Percentiles rank a stretch among this genome's conserved stretches.
Evolutionary conservation across 2,113 vertebrate genomes (phyloP).

Genomic region (Lepus americanus): DNA sequence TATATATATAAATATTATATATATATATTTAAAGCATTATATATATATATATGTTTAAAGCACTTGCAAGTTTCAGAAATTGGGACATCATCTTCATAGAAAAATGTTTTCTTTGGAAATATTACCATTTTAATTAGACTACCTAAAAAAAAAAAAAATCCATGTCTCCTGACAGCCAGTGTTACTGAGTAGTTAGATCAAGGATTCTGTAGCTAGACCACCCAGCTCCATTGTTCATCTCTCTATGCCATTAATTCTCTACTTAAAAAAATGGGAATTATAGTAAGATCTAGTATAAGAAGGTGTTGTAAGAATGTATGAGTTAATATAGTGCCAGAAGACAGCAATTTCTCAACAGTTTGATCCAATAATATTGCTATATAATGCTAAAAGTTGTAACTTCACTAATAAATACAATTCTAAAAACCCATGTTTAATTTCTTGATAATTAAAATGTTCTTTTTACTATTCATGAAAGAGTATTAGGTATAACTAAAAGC

Average conservation of each 20-base stretch:
- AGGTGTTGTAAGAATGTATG: background rate
- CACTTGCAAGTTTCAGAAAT: conserved; percentile 17
- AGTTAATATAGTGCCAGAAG: background rate
- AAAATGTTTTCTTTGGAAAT: background rate
- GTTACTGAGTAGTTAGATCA: background rate
- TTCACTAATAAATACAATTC: background rate
- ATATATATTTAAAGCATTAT: background rate
- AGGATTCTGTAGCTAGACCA: background rate
- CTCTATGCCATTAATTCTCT: background rate
- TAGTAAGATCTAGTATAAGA: background rate
- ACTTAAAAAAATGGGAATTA: background rate
- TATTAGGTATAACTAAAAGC: background rate
- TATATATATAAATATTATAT: background rate
- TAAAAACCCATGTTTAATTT: background rate
- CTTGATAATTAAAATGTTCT: background rate
- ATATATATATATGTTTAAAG: background rate
- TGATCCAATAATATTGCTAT: background rate
- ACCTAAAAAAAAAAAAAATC: background rate
- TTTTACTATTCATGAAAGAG: background rate
- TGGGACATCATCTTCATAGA: background rate
- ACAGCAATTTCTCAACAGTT: background rate
- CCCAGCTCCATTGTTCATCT: background rate
- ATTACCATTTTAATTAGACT: conserved; percentile 1
- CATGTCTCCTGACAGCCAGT: background rate
- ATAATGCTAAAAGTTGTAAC: conserved; percentile 15